These are phyloP conservation scores for Myripristis jacobus DNA, from an alignment of 2,797 vertebrate species.

Conservation along the genomic window DNA sequence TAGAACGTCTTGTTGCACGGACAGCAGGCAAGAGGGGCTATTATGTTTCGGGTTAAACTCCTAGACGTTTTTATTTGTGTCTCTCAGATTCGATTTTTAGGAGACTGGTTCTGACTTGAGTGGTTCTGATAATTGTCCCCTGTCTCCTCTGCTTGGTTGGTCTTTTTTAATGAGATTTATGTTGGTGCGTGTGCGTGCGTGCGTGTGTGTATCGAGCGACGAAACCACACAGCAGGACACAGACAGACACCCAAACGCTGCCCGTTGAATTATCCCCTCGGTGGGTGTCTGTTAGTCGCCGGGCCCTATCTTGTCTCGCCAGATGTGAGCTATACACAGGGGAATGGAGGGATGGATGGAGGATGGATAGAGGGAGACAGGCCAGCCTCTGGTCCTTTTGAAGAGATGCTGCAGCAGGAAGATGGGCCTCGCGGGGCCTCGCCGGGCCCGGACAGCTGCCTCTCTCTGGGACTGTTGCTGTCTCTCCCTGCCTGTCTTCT, in stretches of 20 bases:
- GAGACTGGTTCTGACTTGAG: slow-evolving; percentile 49
- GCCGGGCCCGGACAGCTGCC: slow-evolving; percentile 59
- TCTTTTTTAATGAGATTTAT: slow-evolving; percentile 66
- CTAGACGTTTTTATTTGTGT: neutral
- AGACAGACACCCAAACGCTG: slow-evolving; percentile 52
- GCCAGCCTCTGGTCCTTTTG: slow-evolving; percentile 38
- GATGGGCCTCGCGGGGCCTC: slow-evolving; percentile 43
- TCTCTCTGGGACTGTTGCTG: slow-evolving; percentile 13
- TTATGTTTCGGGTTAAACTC: neutral
- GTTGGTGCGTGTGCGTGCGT: slow-evolving; percentile 19
- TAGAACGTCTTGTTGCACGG: slow-evolving; percentile 16
- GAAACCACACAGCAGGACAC: slow-evolving; percentile 43
- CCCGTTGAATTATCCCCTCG: slow-evolving; percentile 45
- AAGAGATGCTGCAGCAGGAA: slow-evolving; percentile 53
- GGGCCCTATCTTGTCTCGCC: slow-evolving; percentile 57
- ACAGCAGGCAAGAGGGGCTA: neutral
- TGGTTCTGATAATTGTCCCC: slow-evolving; percentile 57
- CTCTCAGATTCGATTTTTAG: slow-evolving; percentile 18
- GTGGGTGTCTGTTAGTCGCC: slow-evolving; percentile 40
- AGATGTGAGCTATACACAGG: slow-evolving; percentile 51
- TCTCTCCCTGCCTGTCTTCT: slow-evolving; percentile 25
- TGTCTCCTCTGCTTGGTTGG: slow-evolving; percentile 63
- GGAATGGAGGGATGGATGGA: slow-evolving; percentile 24
- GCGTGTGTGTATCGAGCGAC: slow-evolving; percentile 19
- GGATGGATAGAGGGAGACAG: slow-evolving; percentile 27